Evolutionary conservation across 2,888 invertebrate species (phyloP).

Genomic region (Mythimna albipuncta): DNA sequence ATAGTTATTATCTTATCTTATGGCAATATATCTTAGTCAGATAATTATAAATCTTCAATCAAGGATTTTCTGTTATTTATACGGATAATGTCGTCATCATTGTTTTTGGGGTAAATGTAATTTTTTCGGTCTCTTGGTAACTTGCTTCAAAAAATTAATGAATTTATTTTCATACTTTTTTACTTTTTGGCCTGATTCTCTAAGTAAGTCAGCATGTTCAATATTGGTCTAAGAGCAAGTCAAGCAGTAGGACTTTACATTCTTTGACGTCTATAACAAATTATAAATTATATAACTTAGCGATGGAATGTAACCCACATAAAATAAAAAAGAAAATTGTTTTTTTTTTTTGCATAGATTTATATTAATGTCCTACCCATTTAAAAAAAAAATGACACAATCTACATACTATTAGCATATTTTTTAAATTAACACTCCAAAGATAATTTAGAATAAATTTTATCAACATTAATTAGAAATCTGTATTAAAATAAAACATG

Average conservation of each 20-base stretch:
- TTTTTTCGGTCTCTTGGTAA: slow-evolving; percentile 1
- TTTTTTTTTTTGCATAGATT: slow-evolving; percentile 24
- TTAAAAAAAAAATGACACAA: slow-evolving; percentile 16
- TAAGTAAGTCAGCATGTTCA: not conserved
- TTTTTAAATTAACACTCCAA: slow-evolving; percentile 34
- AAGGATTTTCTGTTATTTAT: slow-evolving; percentile 30
- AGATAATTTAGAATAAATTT: slow-evolving; percentile 41
- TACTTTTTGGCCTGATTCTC: not conserved
- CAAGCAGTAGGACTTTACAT: not conserved
- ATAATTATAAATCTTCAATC: slow-evolving; percentile 36
- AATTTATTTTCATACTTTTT: not conserved
- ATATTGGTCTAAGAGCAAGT: too few species aligned
- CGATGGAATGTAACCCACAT: not conserved
- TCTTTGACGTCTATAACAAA: not conserved
- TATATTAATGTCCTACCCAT: slow-evolving; percentile 23
- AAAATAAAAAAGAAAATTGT: slow-evolving; percentile 17
- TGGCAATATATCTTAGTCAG: slow-evolving; percentile 31
- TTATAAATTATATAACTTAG: not conserved
- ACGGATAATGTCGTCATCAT: slow-evolving; percentile 10
- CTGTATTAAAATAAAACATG: slow-evolving; percentile 28
- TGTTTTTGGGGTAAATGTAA: not conserved
- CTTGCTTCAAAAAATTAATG: not conserved
- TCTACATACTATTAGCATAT: slow-evolving; percentile 46
- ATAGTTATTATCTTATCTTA: slow-evolving; percentile 42
- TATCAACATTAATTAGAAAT: slow-evolving; percentile 57